Conservation (phyloP, 1,140 invertebrate genomes). For the Drosophila parabipectinata region DNA sequence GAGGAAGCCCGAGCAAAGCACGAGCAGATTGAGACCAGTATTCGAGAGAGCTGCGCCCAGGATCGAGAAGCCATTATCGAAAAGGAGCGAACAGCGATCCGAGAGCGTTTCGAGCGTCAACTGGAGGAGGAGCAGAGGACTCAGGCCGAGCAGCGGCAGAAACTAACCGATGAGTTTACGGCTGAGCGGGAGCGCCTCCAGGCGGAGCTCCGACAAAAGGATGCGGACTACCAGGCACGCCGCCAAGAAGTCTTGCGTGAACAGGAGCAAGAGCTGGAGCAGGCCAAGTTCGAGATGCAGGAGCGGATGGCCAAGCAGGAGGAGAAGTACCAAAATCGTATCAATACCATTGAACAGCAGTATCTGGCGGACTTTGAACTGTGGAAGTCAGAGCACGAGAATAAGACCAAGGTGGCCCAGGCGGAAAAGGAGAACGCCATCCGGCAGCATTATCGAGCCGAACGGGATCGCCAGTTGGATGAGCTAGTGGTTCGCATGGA, state of each 20-base stretch:
- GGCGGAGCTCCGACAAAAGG: constrained; percentile 79
- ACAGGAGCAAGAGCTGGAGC: constrained; percentile 80
- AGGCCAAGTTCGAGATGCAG: constrained; percentile 84
- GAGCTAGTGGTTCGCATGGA: constrained; percentile 87
- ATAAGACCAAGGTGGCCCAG: constrained; percentile 85
- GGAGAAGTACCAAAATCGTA: constrained; percentile 83
- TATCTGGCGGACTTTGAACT: constrained; percentile 85
- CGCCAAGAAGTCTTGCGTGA: constrained; percentile 69
- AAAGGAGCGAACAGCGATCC: constrained; percentile 85
- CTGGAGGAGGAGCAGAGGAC: constrained; percentile 85
- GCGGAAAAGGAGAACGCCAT: constrained; percentile 86
- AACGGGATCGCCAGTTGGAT: constrained; percentile 88
- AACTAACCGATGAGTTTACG: constrained; percentile 84
- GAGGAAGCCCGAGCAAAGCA: constrained; percentile 83
- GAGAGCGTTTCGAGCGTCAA: constrained; percentile 85
- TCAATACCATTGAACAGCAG: constrained; percentile 85
- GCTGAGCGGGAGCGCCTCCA: constrained; percentile 83
- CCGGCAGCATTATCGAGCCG: constrained; percentile 86
- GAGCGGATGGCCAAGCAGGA: constrained; percentile 84
- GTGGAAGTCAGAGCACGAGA: constrained; percentile 86
- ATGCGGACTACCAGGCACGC: constrained; percentile 67
- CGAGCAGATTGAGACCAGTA: constrained; percentile 84
- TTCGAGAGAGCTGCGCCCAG: constrained; percentile 84
- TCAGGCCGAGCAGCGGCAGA: constrained; percentile 85
- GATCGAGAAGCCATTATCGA: constrained; percentile 85